Conservation (phyloP, 2,113 vertebrate genomes). For the Scatophagus argus region DNA sequence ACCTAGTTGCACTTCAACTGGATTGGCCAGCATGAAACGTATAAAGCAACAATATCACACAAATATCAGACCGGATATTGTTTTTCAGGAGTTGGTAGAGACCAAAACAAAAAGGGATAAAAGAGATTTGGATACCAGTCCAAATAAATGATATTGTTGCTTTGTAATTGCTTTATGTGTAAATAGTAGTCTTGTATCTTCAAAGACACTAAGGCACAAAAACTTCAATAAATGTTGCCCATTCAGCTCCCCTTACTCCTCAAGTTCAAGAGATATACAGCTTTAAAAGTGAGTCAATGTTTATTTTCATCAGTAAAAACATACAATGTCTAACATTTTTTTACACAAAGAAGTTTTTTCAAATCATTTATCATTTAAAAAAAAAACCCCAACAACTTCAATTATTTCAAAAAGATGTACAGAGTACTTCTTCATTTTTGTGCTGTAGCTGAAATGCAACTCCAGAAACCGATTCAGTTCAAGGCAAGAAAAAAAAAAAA, state of each 20-base stretch:
- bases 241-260: not conserved
- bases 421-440: slow-evolving; percentile 20
- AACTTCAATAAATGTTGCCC: not conserved
- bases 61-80: too few relatives aligned
- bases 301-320: slow-evolving; percentile 65
- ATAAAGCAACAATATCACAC: too few relatives aligned
- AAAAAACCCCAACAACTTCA: slow-evolving; percentile 17
- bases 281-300: slow-evolving; percentile 56
- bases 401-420: slow-evolving; percentile 37
- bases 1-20: too few relatives aligned
- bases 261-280: slow-evolving; percentile 5
- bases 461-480: slow-evolving; percentile 13
- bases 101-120: too few relatives aligned
- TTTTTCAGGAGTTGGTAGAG: too few relatives aligned
- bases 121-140: too few relatives aligned
- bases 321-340: slow-evolving; percentile 18
- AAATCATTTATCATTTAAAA: too few relatives aligned
- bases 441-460: slow-evolving; percentile 24
- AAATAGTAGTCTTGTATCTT: too few relatives aligned
- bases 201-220: too few relatives aligned
- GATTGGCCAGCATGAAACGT: too few relatives aligned
- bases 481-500: not conserved
- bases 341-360: not conserved
- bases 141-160: too few relatives aligned
- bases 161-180: too few relatives aligned